Evolutionary conservation across 2,113 vertebrate genomes (phyloP), one percentile per base, ranked within the genome.

Genomic region (Dolichotis patagonum): DNA sequence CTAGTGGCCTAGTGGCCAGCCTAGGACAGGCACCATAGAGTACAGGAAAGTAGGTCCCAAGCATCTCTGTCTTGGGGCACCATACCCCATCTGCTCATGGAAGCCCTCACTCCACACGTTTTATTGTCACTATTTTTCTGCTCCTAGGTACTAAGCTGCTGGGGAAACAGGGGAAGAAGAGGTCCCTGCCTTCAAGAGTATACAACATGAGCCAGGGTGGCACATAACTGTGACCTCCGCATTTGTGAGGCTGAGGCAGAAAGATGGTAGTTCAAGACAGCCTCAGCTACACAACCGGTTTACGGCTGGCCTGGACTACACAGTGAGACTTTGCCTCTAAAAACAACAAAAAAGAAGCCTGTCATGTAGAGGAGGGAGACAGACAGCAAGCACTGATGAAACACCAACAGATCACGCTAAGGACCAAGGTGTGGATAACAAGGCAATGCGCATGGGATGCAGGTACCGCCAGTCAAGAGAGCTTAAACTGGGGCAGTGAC

Each of bases 391-490:
- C 0, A 32, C 0, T 12, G 32, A 5, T 12, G 5, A 73, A 35
- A 92, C 17, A 46, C 28, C 32, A 6, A 60, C 2, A 1, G 49
- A n/a, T 3, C 11, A 28, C 4, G 28, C 32, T 4, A 30, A n/a
- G 17, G 6, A 20, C 35, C 7, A 67, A 13, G n/a, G 13, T 14
- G 54, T 38, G 28, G 80, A 11, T 11, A 49, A 14, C 26, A 4
- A 78, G 56, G 16, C 9, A 20, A 5, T 1, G 3, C 28, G 13
- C 1, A 1, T 24, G 3, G 49, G 13, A 0, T 8, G 0, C 20
- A 3, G n/a, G 46, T 11, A 28, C 26, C 38, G 41, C 54, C 11
- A 46, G n/a, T 8, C 46, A 2, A 17, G 46, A 30, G 17, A 17
- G n/a, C 9, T 49, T 80, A 11, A 28, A 24, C 28, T 0, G 1